phyloP scores from a whole-genome alignment of 2,113 vertebrate species.

The Hydropotes inermis region DNA sequence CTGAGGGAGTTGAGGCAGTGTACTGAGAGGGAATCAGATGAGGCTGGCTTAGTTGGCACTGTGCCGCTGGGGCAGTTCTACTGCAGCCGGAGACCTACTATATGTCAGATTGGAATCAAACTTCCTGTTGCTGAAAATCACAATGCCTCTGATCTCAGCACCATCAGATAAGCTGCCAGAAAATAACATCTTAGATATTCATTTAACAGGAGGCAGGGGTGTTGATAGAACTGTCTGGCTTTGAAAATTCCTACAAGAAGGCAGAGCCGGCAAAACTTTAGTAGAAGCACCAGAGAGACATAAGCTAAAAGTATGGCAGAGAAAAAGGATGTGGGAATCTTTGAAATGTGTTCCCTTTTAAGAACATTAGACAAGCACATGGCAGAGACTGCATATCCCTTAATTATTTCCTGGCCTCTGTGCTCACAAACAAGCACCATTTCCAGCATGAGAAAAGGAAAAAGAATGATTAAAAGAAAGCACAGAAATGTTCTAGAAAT shows the following conservation, averaged over 20 bases:
- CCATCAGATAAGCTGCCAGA: conserved; percentile 62
- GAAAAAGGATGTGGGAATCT: conserved; percentile 2
- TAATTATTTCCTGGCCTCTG: conserved; percentile 41
- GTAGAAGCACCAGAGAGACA: background rate
- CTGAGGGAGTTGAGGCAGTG: background rate
- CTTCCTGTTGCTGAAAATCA: conserved; percentile 36
- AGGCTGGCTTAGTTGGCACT: conserved; percentile 22
- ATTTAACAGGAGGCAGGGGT: conserved; percentile 43
- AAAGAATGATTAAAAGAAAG: background rate
- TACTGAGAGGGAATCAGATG: background rate
- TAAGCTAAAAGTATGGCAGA: conserved; percentile 21
- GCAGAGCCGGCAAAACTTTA: conserved; percentile 10
- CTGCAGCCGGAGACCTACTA: background rate
- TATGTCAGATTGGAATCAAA: conserved; percentile 45
- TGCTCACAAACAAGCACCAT: conserved; percentile 4
- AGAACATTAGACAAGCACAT: conserved; percentile 23
- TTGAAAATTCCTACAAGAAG: conserved; percentile 58
- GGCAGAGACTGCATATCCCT: background rate
- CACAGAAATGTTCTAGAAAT: conserved; percentile 33
- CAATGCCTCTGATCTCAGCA: conserved; percentile 38
- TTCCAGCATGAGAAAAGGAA: background rate
- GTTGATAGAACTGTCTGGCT: conserved; percentile 45
- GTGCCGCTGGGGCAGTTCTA: background rate
- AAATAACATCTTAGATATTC: conserved; percentile 48
- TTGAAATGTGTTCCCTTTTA: conserved; percentile 58